These are phyloP conservation scores for Epinotia demarniana DNA, from an alignment of 2,888 invertebrate species.

Conservation along the genomic window DNA sequence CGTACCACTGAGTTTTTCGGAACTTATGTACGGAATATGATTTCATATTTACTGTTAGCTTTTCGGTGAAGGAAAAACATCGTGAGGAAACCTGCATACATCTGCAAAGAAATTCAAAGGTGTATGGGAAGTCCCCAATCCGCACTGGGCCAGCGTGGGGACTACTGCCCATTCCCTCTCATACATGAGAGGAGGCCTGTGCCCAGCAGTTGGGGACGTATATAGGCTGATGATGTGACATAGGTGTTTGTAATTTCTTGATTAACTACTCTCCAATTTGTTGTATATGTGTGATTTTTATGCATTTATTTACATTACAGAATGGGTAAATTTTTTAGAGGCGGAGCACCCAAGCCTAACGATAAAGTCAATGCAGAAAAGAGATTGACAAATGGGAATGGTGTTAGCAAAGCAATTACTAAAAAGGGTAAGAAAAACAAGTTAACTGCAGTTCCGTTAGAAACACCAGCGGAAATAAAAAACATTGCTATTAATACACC, in stretches of 20 bases:
- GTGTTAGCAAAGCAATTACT: not conserved
- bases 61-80: too few relatives aligned
- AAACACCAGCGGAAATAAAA: not conserved
- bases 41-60: too few relatives aligned
- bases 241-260: not conserved
- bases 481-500: not conserved
- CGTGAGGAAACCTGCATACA: too few relatives aligned
- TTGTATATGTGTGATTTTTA: not conserved
- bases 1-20: too few relatives aligned
- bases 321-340: constrained; percentile 27
- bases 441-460: not conserved
- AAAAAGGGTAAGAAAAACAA: constrained; percentile 10
- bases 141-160: too few relatives aligned
- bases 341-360: not conserved
- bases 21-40: too few relatives aligned
- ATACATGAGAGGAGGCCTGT: too few relatives aligned
- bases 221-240: too few relatives aligned
- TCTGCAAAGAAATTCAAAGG: too few relatives aligned
- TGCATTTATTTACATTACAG: not conserved
- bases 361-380: not conserved
- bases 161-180: too few relatives aligned
- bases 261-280: not conserved
- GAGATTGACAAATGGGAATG: not conserved
- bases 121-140: too few relatives aligned
- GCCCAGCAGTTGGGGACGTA: too few relatives aligned